Base-by-base conservation (phyloP, 2,888 invertebrate genomes). In the Fragum sueziense region DNA sequence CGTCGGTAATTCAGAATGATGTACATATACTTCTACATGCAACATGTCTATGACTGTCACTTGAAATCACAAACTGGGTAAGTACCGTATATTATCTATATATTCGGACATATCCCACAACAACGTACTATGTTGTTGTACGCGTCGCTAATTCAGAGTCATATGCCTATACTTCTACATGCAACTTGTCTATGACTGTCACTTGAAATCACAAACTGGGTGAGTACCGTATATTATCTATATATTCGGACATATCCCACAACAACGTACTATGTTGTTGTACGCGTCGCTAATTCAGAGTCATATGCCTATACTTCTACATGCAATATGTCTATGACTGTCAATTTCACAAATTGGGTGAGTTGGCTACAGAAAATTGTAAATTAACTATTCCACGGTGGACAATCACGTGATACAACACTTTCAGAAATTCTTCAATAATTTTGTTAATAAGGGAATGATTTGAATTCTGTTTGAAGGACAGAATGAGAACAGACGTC, bases 11-110 rank as follows among this genome's bases (percentile, higher is more conserved):
- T 17, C 62, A 1, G 75, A 27, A 0, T 81, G 77, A 20, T 81
- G 81, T 33, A n/a, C 0, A 4, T 77, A 81, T 34, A 67, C 31
- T 0, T 57, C 71, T 3, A 52, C 37, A 9, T 81, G 81, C 33
- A 78, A 68, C 0, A 74, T 77, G 69, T n/a, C 61, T 3, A 11
- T 81, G 25, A 69, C 67, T 22, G 67, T 68, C 4, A 54, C 71
- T 1, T 81, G n/a, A n/a, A n/a, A n/a, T 81, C 29, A 81, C 77
- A 1, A 81, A 81, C 69, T 74, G 72, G 71, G 81, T 81, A 75
- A 68, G 74, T 71, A n/a, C n/a, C n/a, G n/a, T n/a, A n/a, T n/a
- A n/a, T n/a, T n/a, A n/a, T n/a, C n/a, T n/a, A n/a, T n/a, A n/a
- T n/a, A n/a, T n/a, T n/a, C n/a, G n/a, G n/a, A n/a, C n/a, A n/a